Conservation (phyloP, 2,888 invertebrate genomes). For the Charanyca ferruginea region DNA sequence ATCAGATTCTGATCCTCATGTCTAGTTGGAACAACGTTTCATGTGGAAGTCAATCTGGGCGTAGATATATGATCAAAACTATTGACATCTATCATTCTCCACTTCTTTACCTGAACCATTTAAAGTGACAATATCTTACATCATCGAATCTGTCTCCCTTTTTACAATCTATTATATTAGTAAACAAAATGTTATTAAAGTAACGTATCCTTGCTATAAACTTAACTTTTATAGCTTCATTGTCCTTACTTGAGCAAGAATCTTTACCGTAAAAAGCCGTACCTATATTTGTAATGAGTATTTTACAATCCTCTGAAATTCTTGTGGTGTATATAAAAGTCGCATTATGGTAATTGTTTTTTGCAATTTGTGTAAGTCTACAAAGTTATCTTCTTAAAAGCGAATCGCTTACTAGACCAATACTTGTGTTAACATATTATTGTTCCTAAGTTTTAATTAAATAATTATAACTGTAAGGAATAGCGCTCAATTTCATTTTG, state of each 20-base stretch:
- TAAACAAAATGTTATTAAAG: conserved; percentile 39
- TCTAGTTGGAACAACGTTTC: not conserved
- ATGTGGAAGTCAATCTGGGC: not conserved
- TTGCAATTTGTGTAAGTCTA: conserved; percentile 15
- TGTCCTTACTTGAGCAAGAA: conserved; percentile 49
- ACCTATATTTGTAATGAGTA: conserved; percentile 25
- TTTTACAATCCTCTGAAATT: conserved; percentile 38
- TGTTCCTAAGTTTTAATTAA: not conserved
- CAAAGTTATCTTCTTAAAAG: not conserved
- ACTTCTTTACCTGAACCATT: conserved; percentile 1
- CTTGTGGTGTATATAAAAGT: conserved; percentile 11
- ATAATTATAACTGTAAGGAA: not conserved
- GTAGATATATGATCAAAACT: not conserved
- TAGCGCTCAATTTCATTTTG: not conserved
- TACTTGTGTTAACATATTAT: not conserved
- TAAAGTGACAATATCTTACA: conserved; percentile 9
- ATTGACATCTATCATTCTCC: not conserved
- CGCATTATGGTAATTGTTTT: conserved; percentile 3
- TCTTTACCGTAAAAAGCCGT: conserved; percentile 38
- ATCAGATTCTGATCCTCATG: too few relatives aligned
- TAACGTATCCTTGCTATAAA: conserved; percentile 50
- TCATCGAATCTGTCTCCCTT: conserved; percentile 37
- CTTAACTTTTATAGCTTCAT: conserved; percentile 49
- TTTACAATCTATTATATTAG: conserved; percentile 51
- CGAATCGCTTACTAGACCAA: not conserved